A percentile compares a stretch with the other conserved stretches of the same genome.
Evolutionary conservation across 2,888 invertebrate genomes (phyloP).

Genomic region (Nebria salina): DNA sequence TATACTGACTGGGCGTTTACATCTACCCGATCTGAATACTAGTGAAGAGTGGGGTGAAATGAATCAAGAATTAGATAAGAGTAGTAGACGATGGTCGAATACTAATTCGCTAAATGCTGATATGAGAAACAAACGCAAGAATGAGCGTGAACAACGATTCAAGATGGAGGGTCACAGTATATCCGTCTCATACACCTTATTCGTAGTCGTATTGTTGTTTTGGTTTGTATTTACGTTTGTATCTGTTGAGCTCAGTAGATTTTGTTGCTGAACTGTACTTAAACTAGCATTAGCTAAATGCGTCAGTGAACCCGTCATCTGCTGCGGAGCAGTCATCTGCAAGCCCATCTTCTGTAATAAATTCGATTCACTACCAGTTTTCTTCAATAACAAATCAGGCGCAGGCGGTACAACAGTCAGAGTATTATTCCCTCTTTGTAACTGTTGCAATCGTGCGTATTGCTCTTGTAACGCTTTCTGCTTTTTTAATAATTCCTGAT

Average conservation of each 20-base stretch:
- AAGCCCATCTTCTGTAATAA: slow-evolving; percentile 84
- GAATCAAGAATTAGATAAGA: slow-evolving; percentile 33
- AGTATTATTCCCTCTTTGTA: slow-evolving; percentile 80
- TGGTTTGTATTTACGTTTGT: slow-evolving; percentile 23
- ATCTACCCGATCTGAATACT: slow-evolving; percentile 23
- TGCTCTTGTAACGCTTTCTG: slow-evolving; percentile 91
- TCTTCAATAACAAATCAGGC: slow-evolving; percentile 75
- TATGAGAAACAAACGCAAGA: slow-evolving; percentile 33
- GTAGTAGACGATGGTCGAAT: slow-evolving; percentile 27
- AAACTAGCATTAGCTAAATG: slow-evolving; percentile 66
- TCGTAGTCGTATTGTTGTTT: slow-evolving; percentile 68
- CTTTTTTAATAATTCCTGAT: slow-evolving; percentile 87
- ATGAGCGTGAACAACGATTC: slow-evolving; percentile 21
- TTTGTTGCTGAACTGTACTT: slow-evolving; percentile 47
- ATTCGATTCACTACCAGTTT: slow-evolving; percentile 90
- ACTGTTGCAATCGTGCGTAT: slow-evolving; percentile 87
- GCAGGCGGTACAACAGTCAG: slow-evolving; percentile 71
- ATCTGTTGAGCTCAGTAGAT: background rate
- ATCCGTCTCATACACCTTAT: slow-evolving; percentile 91
- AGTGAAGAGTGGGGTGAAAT: slow-evolving; percentile 31
- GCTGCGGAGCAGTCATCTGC: slow-evolving; percentile 66
- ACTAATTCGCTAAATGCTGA: slow-evolving; percentile 41
- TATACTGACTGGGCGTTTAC: slow-evolving; percentile 25
- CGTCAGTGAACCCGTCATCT: slow-evolving; percentile 70
- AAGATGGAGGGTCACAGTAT: slow-evolving; percentile 80